Conservation (phyloP, 64 coral and sea anemone species). For the Montipora sp. region DNA sequence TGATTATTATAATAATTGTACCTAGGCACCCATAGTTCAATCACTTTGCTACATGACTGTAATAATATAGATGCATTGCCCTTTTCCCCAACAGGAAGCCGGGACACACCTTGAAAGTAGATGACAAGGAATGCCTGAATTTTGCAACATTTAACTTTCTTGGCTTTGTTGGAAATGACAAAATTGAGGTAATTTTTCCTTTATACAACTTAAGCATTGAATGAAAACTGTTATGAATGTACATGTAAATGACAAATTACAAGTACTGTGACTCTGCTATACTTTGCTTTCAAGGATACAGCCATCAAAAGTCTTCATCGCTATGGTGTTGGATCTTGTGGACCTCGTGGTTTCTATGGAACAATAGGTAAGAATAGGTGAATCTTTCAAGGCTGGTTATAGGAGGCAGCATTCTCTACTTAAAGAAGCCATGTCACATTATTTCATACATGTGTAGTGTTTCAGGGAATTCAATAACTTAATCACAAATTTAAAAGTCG, state of each 20-base stretch:
- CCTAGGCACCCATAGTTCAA: too few relatives aligned
- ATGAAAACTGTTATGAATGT: background rate
- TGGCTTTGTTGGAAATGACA: constrained; percentile 95
- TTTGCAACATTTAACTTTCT: constrained; percentile 98
- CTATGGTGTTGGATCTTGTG: constrained; percentile 99
- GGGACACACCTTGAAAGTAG: constrained; percentile 70
- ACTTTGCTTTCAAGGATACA: constrained; percentile 64
- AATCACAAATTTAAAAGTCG: too few relatives aligned
- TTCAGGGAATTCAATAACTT: too few relatives aligned
- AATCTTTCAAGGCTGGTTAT: background rate
- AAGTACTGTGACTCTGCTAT: background rate
- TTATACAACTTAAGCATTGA: background rate
- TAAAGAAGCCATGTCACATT: too few relatives aligned
- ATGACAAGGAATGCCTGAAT: constrained; percentile 86
- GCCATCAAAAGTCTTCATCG: constrained; percentile 83
- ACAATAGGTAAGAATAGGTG: constrained; percentile 81
- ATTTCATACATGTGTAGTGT: too few relatives aligned
- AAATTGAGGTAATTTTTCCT: constrained; percentile 82
- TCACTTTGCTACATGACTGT: background rate
- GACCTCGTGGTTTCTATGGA: constrained; percentile 97
- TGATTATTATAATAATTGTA: too few relatives aligned
- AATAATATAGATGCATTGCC: background rate
- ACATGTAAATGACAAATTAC: background rate
- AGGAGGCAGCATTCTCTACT: too few relatives aligned
- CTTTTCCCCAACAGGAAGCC: constrained; percentile 74